Conservation (phyloP, 2,113 vertebrate species). For the Aspiorhynchus laticeps region DNA sequence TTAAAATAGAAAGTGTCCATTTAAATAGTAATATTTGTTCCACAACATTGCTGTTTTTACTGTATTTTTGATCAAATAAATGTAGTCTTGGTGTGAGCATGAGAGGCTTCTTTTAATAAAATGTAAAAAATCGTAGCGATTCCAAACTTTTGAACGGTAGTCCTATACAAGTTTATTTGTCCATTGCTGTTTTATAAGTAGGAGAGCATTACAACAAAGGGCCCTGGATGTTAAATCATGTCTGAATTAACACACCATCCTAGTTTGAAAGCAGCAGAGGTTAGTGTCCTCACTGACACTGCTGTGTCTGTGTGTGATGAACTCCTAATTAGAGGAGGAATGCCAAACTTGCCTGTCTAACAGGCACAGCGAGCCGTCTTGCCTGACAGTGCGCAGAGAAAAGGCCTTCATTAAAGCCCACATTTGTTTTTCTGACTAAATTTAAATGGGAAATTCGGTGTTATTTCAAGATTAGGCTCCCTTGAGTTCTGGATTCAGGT, state of each 20-base stretch:
- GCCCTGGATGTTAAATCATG: conserved; percentile 17
- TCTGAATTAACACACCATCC: conserved; percentile 1
- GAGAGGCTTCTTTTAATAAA: not conserved
- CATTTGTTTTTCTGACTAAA: conserved; percentile 23
- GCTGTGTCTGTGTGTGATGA: conserved; percentile 17
- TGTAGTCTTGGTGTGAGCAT: not conserved
- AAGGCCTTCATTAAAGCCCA: conserved; percentile 14
- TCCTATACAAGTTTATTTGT: not conserved
- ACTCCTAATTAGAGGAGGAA: conserved; percentile 38
- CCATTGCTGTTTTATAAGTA: not conserved
- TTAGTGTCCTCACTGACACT: conserved; percentile 25
- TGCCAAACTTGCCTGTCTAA: conserved; percentile 22
- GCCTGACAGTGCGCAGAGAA: not conserved
- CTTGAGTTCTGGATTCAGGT: not conserved
- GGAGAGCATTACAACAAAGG: conserved; percentile 2
- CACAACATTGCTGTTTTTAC: not conserved
- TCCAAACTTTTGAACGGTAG: not conserved
- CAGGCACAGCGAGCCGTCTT: not conserved
- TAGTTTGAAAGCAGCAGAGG: conserved; percentile 18
- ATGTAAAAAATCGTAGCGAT: not conserved
- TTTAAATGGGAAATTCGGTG: conserved; percentile 19
- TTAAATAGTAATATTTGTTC: not conserved
- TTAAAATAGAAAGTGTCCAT: not conserved
- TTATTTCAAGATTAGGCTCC: not conserved
- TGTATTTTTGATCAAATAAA: not conserved